Evolutionary conservation across 2,888 invertebrate genomes (phyloP), one percentile per base, ranked within the genome.

Genomic region (Lobophora halterata): DNA sequence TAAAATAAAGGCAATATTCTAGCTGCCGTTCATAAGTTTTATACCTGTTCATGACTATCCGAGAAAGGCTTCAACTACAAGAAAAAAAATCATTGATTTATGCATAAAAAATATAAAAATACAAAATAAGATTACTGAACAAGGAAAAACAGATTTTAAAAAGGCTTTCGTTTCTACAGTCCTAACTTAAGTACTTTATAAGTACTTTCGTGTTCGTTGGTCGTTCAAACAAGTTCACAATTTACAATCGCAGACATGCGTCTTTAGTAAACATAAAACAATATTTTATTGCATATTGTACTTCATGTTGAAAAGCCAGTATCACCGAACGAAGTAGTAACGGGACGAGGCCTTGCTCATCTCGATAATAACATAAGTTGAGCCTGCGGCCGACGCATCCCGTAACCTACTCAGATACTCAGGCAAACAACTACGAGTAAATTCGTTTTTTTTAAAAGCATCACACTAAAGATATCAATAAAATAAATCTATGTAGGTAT

Each of bases 1-100:
- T 61, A 63, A 59, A 65, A 70, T 41, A 17, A 37, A 71, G 65
- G 65, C 69, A 67, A 65, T 71, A 60, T 52, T 69, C 73, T 80
- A 85, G 73, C 80, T 74, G 78, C 68, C 58, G 33, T 37, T 68
- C n/a, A n/a, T 69, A 59, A 58, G 58, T 59, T 65, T 71, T 72
- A 72, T 87, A 87, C 87, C 87, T 87, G 87, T 71, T 87, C 79
- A 70, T 87, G 82, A 80, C 87, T 87, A 82, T 87, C 87, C 87
- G 87, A 87, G 71, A 79, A 87, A 72, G 87, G 87, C 80, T 83
- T 83, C 79, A 87, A 83, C 87, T 87, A 87, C 85, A 87, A 81
- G 78, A 74, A 79, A 75, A 75, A 68, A 79, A 81, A 53, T 50
- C 50, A 28, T 45, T 40, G 25, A 37, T 50, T 50, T 53, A 53